Conservation (phyloP, 2,797 vertebrate genomes). For the Argya squamiceps region DNA sequence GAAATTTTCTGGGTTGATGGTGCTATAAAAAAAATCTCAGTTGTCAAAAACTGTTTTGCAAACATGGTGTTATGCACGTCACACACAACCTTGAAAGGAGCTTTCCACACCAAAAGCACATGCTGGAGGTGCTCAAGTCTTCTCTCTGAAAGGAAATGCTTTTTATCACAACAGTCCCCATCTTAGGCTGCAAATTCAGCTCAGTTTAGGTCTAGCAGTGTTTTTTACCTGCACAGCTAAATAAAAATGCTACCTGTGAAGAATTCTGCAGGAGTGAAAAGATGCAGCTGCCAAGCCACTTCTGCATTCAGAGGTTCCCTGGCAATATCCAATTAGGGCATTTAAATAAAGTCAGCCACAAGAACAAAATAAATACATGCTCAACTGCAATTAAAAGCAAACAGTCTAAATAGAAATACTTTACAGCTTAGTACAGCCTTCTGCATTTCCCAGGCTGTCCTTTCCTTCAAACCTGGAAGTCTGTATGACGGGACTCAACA, state of each 20-base stretch:
- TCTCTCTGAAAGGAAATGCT: not conserved
- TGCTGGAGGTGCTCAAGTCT: not conserved
- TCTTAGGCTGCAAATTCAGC: not conserved
- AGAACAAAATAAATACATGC: not conserved
- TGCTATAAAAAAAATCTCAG: not conserved
- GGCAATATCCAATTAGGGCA: not conserved
- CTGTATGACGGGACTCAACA: not conserved
- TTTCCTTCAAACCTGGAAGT: not conserved
- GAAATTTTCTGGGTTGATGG: not conserved
- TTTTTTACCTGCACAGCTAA: not conserved
- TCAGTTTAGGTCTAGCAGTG: not conserved
- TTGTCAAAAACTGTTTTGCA: not conserved
- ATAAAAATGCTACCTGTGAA: not conserved
- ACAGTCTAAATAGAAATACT: not conserved
- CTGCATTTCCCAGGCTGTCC: not conserved
- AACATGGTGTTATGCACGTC: not conserved
- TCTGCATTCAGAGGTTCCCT: not conserved
- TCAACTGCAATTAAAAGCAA: not conserved
- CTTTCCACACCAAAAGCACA: not conserved
- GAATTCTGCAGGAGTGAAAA: not conserved
- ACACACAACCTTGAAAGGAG: not conserved
- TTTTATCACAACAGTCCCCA: not conserved
- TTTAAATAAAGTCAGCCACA: not conserved
- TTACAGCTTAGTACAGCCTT: not conserved
- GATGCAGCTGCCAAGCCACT: not conserved